Evolutionary conservation across 53 echinoderm and acorn worm genomes (phyloP), one percentile per base, ranked within the genome.

Genomic region (Actinopyga echinites): DNA sequence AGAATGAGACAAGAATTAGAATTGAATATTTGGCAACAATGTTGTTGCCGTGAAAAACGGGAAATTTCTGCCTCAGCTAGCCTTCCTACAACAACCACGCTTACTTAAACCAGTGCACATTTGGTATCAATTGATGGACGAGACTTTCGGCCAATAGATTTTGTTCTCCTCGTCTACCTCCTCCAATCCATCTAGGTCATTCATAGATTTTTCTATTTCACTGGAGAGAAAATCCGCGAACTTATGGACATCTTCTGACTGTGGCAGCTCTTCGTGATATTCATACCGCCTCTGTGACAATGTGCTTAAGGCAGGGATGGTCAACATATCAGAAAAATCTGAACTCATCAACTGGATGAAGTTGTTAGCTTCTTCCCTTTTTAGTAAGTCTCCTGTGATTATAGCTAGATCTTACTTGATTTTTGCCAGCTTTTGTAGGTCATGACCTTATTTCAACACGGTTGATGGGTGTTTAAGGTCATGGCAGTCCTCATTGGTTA

Each of bases 371-470:
- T 83, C 84, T 30, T 6, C 29, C 35, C 4, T 49, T 66, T 43
- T 52, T 33, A 49, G 10, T 21, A 49, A 15, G n/a, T 55, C 29
- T 40, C 21, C 52, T 66, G 40, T 40, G 40, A 40, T 52, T 8
- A 84, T 84, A 1, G 69, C 69, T n/a, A 42, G 32, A 43, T 5
- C 69, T 32, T 24, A 30, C 34, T 84, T 67, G 11, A 67, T 29
- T 66, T 65, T 84, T 21, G 32, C 52, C 11, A 55, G 49, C 53
- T 84, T 84, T 69, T 45, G 43, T 5, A 84, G n/a, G 36, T 65
- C 40, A 84, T 69, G 69, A 9, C 69, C 55, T 15, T 44, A 25
- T 45, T 84, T 65, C 55, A 69, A 34, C 3, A 22, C 84, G 43
- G 22, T 42, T 69, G 33, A 69, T 55, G 53, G 84, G 32, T 65